Evolutionary conservation across 1,140 invertebrate species (phyloP).

Genomic region (Nasonia vitripennis): DNA sequence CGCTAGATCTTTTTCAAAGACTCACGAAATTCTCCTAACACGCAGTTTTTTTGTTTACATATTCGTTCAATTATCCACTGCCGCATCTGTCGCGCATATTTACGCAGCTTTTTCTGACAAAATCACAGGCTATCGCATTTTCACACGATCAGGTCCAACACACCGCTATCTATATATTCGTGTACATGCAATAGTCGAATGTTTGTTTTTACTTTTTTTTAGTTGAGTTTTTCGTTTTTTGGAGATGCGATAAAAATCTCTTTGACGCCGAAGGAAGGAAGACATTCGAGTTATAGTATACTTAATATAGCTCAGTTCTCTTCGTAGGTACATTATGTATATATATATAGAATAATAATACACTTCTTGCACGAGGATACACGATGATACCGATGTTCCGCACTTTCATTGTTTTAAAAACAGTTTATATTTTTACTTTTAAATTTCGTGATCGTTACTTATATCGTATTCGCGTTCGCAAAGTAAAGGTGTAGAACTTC

Average conservation of each 20-base stretch:
- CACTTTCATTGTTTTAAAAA: conserved; percentile 1
- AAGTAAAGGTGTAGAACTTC: not conserved
- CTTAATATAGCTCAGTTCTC: conserved; percentile 42
- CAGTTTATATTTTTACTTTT: not conserved
- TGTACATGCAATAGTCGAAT: not conserved
- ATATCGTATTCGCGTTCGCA: not conserved
- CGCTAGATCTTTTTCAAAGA: not conserved
- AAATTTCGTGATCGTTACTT: not conserved
- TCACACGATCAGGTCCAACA: conserved; percentile 21
- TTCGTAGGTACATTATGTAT: conserved; percentile 43
- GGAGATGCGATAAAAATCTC: conserved; percentile 36
- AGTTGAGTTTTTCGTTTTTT: not conserved
- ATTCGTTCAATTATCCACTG: not conserved
- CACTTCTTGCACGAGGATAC: not conserved
- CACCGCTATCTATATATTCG: not conserved
- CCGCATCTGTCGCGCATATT: not conserved
- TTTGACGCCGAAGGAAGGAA: conserved; percentile 45
- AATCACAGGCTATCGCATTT: conserved; percentile 38
- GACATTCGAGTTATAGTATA: conserved; percentile 49
- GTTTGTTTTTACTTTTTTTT: conserved; percentile 4
- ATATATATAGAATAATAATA: conserved; percentile 32
- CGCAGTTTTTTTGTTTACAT: not conserved
- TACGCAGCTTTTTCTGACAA: not conserved
- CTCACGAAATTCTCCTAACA: not conserved
- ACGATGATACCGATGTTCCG: not conserved